Evolutionary conservation across 2,888 invertebrate species (phyloP).

Genomic region (Spialia ferax): DNA sequence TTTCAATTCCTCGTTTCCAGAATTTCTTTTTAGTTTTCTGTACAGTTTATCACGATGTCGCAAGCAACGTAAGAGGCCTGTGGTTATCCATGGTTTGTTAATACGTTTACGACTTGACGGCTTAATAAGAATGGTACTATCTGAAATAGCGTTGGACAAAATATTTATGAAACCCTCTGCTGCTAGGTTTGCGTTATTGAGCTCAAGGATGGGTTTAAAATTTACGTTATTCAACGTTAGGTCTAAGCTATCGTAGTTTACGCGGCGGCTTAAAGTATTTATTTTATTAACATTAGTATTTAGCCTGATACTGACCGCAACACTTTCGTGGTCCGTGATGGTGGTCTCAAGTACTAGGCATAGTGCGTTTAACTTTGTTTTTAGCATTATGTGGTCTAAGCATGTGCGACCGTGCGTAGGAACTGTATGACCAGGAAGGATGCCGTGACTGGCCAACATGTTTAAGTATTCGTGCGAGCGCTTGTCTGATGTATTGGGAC

Average conservation of each 20-base stretch:
- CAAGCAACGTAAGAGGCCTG: neutral
- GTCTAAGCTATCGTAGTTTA: neutral
- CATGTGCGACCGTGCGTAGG: neutral
- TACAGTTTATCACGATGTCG: neutral
- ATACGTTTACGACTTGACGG: neutral
- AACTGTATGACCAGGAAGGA: neutral
- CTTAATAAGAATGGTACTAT: neutral
- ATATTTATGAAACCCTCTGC: neutral
- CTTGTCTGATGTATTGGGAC: neutral
- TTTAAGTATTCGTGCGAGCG: neutral
- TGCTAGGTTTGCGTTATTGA: neutral
- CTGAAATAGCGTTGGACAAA: neutral
- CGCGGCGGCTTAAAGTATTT: neutral
- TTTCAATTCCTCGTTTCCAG: neutral
- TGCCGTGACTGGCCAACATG: neutral
- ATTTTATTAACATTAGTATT: neutral
- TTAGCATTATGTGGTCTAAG: neutral
- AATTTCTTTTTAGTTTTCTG: neutral
- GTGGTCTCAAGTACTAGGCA: neutral
- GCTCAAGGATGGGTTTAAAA: neutral
- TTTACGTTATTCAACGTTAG: neutral
- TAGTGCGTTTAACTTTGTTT: neutral
- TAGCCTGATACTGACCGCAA: neutral
- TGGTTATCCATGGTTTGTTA: neutral
- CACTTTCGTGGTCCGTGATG: neutral